Base-by-base conservation (phyloP, 1,140 invertebrate genomes). In the Listronotus bonariensis region DNA sequence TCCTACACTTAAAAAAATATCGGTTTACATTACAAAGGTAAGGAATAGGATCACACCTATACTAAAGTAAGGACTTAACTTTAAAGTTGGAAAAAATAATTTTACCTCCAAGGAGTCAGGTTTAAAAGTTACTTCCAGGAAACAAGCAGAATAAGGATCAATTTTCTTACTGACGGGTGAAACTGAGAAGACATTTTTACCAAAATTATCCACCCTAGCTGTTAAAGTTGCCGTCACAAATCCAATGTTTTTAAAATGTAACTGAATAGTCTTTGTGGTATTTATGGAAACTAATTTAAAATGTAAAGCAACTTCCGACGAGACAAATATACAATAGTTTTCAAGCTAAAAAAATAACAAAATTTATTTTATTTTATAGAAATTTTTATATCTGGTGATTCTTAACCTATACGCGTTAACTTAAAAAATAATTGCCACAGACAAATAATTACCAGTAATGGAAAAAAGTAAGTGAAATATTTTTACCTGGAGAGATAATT, bases 241-340 rank as follows among this genome's bases (percentile, higher is more conserved):
- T 34, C 74, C 68, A 3, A 56, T 57, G 59, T 75, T 77, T 52
- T 74, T 67, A 20, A 77, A 53, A 40, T 66, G 18, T 11, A 77
- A 56, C 15, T 43, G 56, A 9, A 65, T 62, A 6, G 61, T 54
- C 7, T 43, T 32, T 31, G 34, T 58, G 12, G 45, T 65, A 58
- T 75, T 72, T 14, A 77, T 57, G 45, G 60, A 70, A 9, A 72
- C 66, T 34, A 62, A 62, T 34, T 67, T 68, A 41, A 76, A 76
- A 41, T 67, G 32, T 14, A 75, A 49, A 38, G 51, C 55, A 18
- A 54, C 56, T 20, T 74, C 71, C 7, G 59, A 55, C 14, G 20
- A 26, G 4, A 62, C 41, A 61, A 70, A 73, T 10, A 70, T 36
- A 11, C 41, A 59, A 54, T 62, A 49, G 12, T 15, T 36, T 14